Percentiles rank a stretch among this genome's conserved stretches.
Evolutionary conservation across 2,888 invertebrate genomes (phyloP).

Genomic region (Caenorhabditis zanzibari): DNA sequence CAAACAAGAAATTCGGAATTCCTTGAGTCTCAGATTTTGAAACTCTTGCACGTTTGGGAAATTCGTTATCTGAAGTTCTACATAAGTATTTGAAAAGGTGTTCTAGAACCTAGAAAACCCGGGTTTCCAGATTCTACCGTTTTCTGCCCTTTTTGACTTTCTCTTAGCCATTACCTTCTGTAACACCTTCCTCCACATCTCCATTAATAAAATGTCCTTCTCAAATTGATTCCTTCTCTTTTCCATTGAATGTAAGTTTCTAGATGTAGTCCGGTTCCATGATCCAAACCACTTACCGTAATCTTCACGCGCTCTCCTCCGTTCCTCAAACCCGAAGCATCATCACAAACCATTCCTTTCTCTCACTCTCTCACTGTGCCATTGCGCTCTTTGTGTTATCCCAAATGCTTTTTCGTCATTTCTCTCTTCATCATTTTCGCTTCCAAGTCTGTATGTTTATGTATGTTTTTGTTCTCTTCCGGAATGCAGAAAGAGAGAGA

Average conservation of each 20-base stretch:
- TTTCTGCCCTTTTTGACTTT: background rate
- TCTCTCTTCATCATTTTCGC: background rate
- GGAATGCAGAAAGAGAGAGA: slow-evolving; percentile 34
- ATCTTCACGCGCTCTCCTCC: slow-evolving; percentile 37
- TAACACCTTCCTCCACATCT: background rate
- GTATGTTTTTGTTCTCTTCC: slow-evolving; percentile 58
- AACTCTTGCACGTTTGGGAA: too few relatives aligned
- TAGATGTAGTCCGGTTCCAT: slow-evolving; percentile 46
- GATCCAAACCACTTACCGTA: slow-evolving; percentile 38
- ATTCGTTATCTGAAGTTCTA: too few relatives aligned
- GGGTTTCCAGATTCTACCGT: too few relatives aligned
- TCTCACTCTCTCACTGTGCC: background rate
- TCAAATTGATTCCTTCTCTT: slow-evolving; percentile 9
- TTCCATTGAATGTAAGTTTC: slow-evolving; percentile 10
- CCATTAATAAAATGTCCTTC: slow-evolving; percentile 23
- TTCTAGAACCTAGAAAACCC: too few relatives aligned
- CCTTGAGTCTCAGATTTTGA: too few relatives aligned
- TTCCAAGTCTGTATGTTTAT: slow-evolving; percentile 27
- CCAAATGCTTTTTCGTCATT: slow-evolving; percentile 35
- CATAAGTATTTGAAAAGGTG: too few relatives aligned
- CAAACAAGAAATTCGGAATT: too few relatives aligned
- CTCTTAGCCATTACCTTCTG: background rate
- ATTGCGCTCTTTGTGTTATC: slow-evolving; percentile 40
- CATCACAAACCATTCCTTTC: slow-evolving; percentile 47
- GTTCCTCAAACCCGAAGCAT: background rate